phyloP scores from a whole-genome alignment of 2,888 invertebrate genomes.

The Rhagonycha fulva region DNA sequence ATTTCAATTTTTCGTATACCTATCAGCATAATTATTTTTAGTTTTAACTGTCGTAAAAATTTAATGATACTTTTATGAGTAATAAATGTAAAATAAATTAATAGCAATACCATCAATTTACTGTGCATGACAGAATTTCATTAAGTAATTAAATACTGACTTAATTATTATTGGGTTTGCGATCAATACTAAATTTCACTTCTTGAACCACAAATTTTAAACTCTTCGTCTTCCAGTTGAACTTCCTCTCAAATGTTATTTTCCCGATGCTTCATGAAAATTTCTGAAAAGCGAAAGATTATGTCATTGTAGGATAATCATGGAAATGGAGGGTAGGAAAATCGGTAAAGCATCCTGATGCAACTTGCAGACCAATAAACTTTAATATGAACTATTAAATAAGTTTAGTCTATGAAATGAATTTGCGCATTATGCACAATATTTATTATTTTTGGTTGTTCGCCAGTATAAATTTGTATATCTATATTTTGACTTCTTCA shows the following conservation, averaged over 20 bases:
- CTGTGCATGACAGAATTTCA: not conserved
- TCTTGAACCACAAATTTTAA: not conserved
- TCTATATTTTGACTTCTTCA: not conserved
- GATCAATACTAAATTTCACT: not conserved
- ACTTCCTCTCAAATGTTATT: not conserved
- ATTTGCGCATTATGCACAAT: constrained; percentile 25
- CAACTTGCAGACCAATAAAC: constrained; percentile 33
- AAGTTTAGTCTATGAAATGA: constrained; percentile 28
- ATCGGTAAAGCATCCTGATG: not conserved
- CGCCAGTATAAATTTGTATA: constrained; percentile 27
- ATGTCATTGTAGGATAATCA: not conserved
- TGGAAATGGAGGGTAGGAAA: not conserved
- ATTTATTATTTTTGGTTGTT: constrained; percentile 26
- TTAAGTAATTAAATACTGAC: not conserved
- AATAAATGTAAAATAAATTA: not conserved
- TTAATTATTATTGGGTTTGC: not conserved
- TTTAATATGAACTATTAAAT: constrained; percentile 23
- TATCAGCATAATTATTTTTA: not conserved
- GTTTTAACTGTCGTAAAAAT: not conserved
- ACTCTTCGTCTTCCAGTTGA: not conserved
- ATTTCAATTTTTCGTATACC: not conserved
- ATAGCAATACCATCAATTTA: not conserved
- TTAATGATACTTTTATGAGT: not conserved
- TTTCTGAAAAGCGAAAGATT: not conserved
- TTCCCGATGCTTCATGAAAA: not conserved